Evolutionary conservation across 2,888 invertebrate genomes (phyloP).

Genomic region (Leucania comma): DNA sequence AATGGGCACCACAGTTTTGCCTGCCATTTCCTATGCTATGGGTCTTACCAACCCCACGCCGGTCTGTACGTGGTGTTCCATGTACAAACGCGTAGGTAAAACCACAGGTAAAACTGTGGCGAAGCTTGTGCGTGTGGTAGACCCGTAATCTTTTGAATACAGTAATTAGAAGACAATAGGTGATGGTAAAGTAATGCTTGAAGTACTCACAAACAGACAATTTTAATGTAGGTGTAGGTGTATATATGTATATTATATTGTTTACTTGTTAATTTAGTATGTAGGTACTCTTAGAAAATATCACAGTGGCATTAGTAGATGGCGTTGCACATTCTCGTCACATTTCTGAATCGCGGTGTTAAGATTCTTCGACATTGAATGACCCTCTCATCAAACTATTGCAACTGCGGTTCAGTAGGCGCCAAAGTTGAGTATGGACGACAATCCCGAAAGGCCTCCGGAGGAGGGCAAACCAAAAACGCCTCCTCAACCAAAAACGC

Average conservation of each 20-base stretch:
- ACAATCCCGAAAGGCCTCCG: neutral
- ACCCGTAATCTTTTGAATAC: too few species aligned
- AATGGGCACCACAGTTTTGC: too few species aligned
- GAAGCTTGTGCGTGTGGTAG: too few species aligned
- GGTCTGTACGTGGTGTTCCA: too few species aligned
- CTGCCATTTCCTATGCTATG: too few species aligned
- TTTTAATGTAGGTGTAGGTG: neutral
- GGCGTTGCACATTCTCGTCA: conserved; percentile 7
- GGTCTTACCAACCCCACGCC: too few species aligned
- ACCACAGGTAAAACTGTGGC: too few species aligned
- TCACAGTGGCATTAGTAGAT: conserved; percentile 10
- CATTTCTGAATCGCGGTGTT: conserved; percentile 23
- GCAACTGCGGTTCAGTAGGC: neutral
- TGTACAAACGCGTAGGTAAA: too few species aligned
- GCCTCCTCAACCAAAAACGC: too few species aligned
- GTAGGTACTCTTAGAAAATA: neutral
- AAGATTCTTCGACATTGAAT: conserved; percentile 15
- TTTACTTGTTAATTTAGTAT: neutral
- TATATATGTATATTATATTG: neutral
- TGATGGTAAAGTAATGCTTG: too few species aligned
- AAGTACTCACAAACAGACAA: too few species aligned
- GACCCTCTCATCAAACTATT: conserved; percentile 2
- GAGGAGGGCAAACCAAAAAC: neutral
- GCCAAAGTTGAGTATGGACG: conserved; percentile 1
- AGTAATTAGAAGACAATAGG: too few species aligned